Evolutionary conservation across 2,797 vertebrate genomes (phyloP), one percentile per base, ranked within the genome.

Genomic region (Mormyrops boulengeri): DNA sequence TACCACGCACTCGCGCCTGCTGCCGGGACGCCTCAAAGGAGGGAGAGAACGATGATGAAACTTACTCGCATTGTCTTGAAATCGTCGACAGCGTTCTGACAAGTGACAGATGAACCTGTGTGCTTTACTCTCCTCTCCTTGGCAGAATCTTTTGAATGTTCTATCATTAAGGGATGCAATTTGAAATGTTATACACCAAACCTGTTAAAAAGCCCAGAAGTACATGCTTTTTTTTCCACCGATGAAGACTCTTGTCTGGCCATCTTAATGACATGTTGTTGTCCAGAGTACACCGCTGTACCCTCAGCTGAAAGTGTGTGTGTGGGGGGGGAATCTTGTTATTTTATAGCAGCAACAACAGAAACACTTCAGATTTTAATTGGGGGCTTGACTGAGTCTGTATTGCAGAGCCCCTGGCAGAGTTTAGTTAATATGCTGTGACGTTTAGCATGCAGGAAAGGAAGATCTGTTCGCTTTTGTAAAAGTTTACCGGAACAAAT

Each of bases 401-500:
- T 38, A 82, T 87, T 77, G 60, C 88, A 89, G 91, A 91, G 62
- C 84, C 90, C 90, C 89, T 90, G 89, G 62, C 60, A 89, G 66
- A 66, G 91, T 89, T 91, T 91, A 80, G 91, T 93, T 91, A 94
- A 90, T 90, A 90, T 90, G 91, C 91, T 90, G 89, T 92, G 90
- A 92, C 94, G 92, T 94, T 89, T 93, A 91, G 93, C 90, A 89
- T 91, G 90, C 90, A 89, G 92, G 91, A 96, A 94, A 94, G 92
- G 92, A 90, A 92, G 94, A 94, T 92, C 60, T 60, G n/a, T 0
- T 89, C 62, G 88, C 89, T 92, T 94, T 95, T 95, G 94, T 95
- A 92, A 94, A 97, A 97, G 95, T 97, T 97, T 97, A 95, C 95
- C 93, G 95, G 97, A 97, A 97, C 95, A 97, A 96, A 96, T 95